Evolutionary conservation across 2,888 invertebrate species (phyloP), one percentile per base, ranked within the genome.

Genomic region (Autographa pulchrina): DNA sequence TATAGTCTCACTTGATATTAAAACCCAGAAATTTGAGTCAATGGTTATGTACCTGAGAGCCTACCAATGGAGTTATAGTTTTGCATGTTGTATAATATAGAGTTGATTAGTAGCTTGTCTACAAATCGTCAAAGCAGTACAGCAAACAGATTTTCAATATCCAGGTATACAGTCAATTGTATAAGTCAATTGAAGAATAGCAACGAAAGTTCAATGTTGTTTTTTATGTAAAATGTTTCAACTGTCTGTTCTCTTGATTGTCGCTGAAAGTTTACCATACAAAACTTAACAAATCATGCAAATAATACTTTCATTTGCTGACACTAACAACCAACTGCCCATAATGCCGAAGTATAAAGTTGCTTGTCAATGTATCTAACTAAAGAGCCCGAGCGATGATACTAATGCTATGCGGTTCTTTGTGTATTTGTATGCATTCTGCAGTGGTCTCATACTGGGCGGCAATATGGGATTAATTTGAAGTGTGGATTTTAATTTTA

Each of bases 301-400:
- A 48, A 48, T 48, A 48, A 48, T n/a, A n/a, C 8, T 7, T 48
- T 48, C 48, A 48, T 48, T 48, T 48, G 48, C 48, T 48, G n/a
- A n/a, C n/a, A 48, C 48, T 48, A 48, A 48, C 48, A 48, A 48
- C n/a, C n/a, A 48, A n/a, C 48, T n/a, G 48, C 48, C 8, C 48
- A 48, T n/a, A 48, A 5, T 48, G n/a, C 48, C 6, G n/a, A 48
- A 48, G 7, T 7, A 48, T 48, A 48, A n/a, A 48, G 16, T 43
- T 16, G 43, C 43, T 16, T 43, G 43, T 43, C 43, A 43, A 43
- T 41, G 41, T 14, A 41, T 41, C 41, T 41, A 41, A 41, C 41
- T 41, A 9, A 11, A 43, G 9, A 38, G 38, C 38, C 11, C 16
- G 14, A 14, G 14, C 48, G 8, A 48, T n/a, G n/a, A 48, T 7